Conservation (phyloP, 2,797 vertebrate species). For the Myotis myotis region DNA sequence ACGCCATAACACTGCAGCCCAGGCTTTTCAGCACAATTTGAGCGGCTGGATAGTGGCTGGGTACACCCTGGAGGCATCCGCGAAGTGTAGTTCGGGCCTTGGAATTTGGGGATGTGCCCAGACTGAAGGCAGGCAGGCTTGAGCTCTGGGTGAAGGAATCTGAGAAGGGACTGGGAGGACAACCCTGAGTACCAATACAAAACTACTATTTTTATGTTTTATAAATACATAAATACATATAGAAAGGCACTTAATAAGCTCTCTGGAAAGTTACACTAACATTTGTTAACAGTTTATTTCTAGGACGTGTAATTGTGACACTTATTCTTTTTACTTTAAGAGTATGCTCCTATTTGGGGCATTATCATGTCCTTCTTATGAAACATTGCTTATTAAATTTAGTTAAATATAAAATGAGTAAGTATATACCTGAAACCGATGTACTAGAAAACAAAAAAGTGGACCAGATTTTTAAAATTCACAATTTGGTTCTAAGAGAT, state of each 20-base stretch:
- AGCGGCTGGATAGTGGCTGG: background rate
- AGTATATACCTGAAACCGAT: background rate
- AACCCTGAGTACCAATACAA: background rate
- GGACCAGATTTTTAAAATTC: background rate
- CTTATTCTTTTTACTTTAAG: background rate
- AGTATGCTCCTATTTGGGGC: background rate
- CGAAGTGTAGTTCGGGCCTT: background rate
- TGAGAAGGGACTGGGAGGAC: background rate
- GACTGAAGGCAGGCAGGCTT: background rate
- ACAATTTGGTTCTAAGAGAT: background rate
- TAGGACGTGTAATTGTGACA: background rate
- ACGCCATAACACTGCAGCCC: rapidly evolving
- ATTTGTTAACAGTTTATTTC: constrained; percentile 33
- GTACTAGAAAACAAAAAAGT: constrained; percentile 4
- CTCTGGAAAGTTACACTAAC: background rate
- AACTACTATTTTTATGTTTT: background rate
- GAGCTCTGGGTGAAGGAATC: too few species aligned
- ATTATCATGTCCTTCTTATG: background rate
- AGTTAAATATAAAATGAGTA: constrained; percentile 9
- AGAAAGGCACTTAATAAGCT: background rate
- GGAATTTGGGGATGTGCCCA: background rate
- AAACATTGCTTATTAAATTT: constrained; percentile 4
- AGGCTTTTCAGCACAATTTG: background rate
- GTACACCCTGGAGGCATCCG: background rate
- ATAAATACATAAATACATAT: background rate